These are phyloP conservation scores for Bos indicus DNA, from an alignment of 2,113 vertebrate genomes.

Conservation along the genomic window DNA sequence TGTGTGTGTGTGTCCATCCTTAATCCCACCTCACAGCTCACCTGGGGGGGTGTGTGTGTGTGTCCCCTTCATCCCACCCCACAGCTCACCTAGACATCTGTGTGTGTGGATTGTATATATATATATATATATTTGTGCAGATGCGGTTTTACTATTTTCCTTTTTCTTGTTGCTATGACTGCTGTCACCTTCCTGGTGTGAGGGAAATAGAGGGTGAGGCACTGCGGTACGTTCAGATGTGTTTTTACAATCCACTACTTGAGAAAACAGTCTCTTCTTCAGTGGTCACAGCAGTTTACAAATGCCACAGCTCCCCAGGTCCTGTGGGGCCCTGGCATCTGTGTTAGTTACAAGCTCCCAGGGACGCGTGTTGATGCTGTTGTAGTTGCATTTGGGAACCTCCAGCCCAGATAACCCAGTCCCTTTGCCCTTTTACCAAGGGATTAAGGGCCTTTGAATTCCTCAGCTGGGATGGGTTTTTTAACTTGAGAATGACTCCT, in stretches of 20 bases:
- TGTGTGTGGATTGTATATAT: background rate
- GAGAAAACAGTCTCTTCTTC: background rate
- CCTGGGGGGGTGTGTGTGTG: too few species aligned
- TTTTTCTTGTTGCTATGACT: background rate
- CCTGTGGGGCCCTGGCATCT: background rate
- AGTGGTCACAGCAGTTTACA: background rate
- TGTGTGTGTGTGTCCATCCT: too few species aligned
- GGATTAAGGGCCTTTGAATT: background rate
- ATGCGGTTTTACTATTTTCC: background rate
- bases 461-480: background rate
- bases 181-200: background rate
- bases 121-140: background rate
- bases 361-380: background rate
- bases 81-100: background rate
- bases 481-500: background rate
- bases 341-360: background rate
- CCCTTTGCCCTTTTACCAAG: background rate
- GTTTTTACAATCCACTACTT: background rate
- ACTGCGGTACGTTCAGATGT: background rate
- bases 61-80: too few species aligned
- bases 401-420: background rate
- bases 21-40: too few species aligned
- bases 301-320: background rate
- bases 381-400: background rate
- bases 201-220: background rate